Percentiles rank a stretch among this genome's conserved stretches.
Conservation (phyloP, 2,888 invertebrate species). For the Melipona beecheii region DNA sequence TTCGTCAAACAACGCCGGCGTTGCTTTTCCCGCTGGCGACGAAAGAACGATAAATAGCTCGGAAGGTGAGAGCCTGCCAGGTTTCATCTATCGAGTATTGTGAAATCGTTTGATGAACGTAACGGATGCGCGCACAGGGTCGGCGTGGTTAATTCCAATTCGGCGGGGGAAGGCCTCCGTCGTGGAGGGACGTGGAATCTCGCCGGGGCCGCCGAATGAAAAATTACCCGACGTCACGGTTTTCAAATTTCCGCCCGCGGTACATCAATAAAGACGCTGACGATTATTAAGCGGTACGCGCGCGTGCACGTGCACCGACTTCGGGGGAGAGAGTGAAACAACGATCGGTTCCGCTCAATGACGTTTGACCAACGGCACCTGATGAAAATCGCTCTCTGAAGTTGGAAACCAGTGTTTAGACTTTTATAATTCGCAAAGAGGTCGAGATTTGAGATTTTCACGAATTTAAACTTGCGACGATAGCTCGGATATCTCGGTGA, state of each 20-base stretch:
- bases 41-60: conserved; percentile 60
- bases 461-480: neutral
- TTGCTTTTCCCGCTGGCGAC: conserved; percentile 9
- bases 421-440: too few relatives aligned
- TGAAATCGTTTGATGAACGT: conserved; percentile 65
- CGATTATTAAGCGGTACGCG: conserved; percentile 67
- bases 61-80: conserved; percentile 48
- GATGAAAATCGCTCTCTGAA: neutral
- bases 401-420: neutral
- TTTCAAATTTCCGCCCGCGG: conserved; percentile 63
- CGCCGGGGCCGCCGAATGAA: conserved; percentile 54
- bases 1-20: conserved; percentile 25
- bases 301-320: conserved; percentile 11
- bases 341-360: conserved; percentile 41
- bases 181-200: conserved; percentile 42
- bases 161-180: conserved; percentile 25
- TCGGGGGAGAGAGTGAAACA: conserved; percentile 49
- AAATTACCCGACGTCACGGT: conserved; percentile 66
- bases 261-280: conserved; percentile 68
- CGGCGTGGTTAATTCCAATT: conserved; percentile 63
- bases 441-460: neutral
- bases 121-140: conserved; percentile 51
- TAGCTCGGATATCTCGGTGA: neutral
- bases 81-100: conserved; percentile 66
- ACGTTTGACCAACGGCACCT: neutral